phyloP scores from a whole-genome alignment of 2,797 vertebrate genomes.

The Tauraco hartlaubi region DNA sequence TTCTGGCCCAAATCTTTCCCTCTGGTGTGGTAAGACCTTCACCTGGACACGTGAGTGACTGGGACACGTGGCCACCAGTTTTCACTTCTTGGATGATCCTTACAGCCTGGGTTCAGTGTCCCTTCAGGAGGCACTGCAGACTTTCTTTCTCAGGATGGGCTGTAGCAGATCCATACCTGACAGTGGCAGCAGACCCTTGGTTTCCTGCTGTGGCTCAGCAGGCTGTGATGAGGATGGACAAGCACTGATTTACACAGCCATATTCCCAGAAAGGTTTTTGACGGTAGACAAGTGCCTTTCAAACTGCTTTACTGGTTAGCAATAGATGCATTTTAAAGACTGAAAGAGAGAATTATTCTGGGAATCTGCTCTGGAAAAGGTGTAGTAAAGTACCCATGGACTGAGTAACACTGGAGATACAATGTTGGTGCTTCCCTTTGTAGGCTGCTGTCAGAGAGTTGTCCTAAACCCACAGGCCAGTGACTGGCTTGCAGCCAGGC shows the following conservation, averaged over 20 bases:
- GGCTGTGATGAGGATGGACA: background rate
- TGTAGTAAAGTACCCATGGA: background rate
- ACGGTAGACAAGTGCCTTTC: background rate
- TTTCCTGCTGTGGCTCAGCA: slow-evolving; percentile 23
- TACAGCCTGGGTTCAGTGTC: background rate
- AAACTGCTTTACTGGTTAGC: background rate
- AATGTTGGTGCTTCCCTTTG: background rate
- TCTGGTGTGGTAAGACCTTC: background rate
- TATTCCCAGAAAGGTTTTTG: background rate
- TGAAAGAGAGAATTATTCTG: background rate
- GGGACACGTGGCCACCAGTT: background rate
- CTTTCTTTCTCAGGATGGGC: background rate
- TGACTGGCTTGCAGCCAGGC: background rate
- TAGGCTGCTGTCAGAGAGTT: background rate
- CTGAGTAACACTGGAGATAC: background rate
- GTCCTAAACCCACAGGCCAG: background rate
- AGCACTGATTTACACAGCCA: background rate
- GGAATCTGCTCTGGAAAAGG: background rate
- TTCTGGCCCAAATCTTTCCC: background rate
- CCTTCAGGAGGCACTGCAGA: background rate
- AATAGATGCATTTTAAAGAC: background rate
- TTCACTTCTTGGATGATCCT: background rate
- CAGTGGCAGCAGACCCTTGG: slow-evolving; percentile 24
- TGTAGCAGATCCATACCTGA: background rate
- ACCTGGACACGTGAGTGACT: background rate